Base-by-base conservation (phyloP, 1,140 invertebrate genomes). In the Telenomus remus region DNA sequence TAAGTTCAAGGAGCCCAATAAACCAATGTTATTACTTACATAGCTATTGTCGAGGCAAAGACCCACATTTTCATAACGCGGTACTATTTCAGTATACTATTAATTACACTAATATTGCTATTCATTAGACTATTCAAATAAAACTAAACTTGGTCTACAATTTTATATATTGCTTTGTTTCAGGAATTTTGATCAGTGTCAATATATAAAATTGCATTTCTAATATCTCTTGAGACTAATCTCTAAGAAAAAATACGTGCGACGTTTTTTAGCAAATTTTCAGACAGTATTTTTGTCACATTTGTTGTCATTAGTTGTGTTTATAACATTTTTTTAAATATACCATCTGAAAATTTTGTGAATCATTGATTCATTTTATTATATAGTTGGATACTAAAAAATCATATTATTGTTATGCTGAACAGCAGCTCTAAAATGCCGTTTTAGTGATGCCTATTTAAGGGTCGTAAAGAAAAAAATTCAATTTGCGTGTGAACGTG, bases 21-120 rank as follows among this genome's bases (percentile, higher is more conserved):
- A 35, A 66, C 51, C 61, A 76, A 73, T 60, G 49, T 76, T 68
- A 42, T 85, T 86, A 88, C 85, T 86, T 86, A 86, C 84, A 83
- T 60, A 80, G 74, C 79, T 83, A 85, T 79, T 77, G 80, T 83
- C 72, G 79, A 74, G 80, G 79, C 82, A 83, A 82, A 83, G 81
- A 82, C 78, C 78, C 80, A 81, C 77, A 72, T 75, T 79, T 79
- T 80, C 76, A 75, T 65, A 80, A 78, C 71, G 76, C 71, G 76
- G 53, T 50, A 39, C 37, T 39, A 39, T 39, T 39, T 39, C 34
- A 27, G 19, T 27, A 6, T 27, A 27, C 19, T 27, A 27, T 27
- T 27, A 27, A 27, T 27, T 27, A 27, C 19, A 27, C 19, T 27
- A n/a, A n/a, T n/a, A 27, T 27, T 27, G 19, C 19, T 27, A 27